Base-by-base conservation (phyloP, 2,888 invertebrate species). In the Octonoba sinensis region DNA sequence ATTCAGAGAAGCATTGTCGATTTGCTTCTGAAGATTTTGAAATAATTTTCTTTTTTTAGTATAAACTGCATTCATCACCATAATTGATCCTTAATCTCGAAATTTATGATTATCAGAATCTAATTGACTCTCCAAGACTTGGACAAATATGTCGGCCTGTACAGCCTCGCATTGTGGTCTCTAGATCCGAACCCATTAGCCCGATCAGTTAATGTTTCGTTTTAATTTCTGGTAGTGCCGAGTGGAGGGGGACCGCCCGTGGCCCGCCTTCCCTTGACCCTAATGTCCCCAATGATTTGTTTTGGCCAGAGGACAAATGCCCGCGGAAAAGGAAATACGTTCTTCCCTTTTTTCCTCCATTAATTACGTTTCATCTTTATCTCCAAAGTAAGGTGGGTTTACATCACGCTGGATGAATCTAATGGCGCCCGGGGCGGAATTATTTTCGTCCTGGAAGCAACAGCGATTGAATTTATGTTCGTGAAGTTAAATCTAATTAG, bases 171-270 rank as follows among this genome's bases (percentile, higher is more conserved):
- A 36, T 36, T 36, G 1, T 54, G 44, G 1, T 20, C 15, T 66
- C 57, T 70, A 27, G 27, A 47, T 64, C 47, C 64, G 56, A 27
- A 56, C 46, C 74, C 81, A 81, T 81, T 81, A 81, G 74, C 69
- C 51, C 62, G 57, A 74, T 74, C 69, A 70, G 72, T 59, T 67
- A 72, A 73, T 73, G 66, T 79, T 79, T 73, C 67, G 49, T 51
- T 73, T 79, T 72, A 72, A 62, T 79, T 79, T 79, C 67, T 79
- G 65, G 66, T 47, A 65, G 71, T 69, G 27, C 65, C 56, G 22
- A 51, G 47, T 66, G 60, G 72, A 54, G 72, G 72, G 22, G 62
- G 20, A 54, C 47, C 69, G 22, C 54, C 57, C 11, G 18, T 60
- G 60, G 24, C 27, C 60, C 46, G 18, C 18, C 47, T 46, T 11